phyloP scores from a whole-genome alignment of 2,113 vertebrate species.

The Apodemus sylvaticus region DNA sequence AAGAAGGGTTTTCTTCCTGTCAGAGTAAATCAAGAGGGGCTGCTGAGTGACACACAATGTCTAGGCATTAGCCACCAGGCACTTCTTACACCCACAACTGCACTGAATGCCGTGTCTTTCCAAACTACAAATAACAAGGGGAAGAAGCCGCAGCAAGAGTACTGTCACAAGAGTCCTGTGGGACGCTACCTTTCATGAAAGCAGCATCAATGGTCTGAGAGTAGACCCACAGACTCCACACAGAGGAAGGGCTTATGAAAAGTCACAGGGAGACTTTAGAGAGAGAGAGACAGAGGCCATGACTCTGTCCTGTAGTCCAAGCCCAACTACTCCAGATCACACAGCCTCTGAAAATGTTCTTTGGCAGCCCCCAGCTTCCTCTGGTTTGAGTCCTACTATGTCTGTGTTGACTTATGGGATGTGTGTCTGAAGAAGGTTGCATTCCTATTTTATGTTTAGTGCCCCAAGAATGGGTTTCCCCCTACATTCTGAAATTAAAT shows the following conservation, averaged over 20 bases:
- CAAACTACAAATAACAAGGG: background rate
- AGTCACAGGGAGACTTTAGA: background rate
- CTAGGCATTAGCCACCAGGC: background rate
- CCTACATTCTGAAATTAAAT: constrained; percentile 59
- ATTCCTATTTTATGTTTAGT: background rate
- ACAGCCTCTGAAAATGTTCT: background rate
- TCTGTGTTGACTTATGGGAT: background rate
- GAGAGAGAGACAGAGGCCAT: background rate
- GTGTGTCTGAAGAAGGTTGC: background rate
- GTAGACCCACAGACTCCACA: background rate
- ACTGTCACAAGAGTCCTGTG: background rate
- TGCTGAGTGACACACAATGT: background rate
- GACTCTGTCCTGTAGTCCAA: background rate
- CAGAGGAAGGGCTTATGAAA: background rate
- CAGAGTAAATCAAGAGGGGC: background rate
- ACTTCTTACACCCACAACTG: background rate
- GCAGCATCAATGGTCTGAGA: constrained; percentile 10
- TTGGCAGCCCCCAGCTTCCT: background rate
- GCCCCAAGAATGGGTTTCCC: background rate
- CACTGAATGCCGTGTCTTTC: background rate
- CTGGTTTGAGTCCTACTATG: background rate
- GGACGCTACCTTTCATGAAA: constrained; percentile 32
- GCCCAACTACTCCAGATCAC: background rate
- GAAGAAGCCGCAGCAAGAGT: background rate
- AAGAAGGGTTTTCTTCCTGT: background rate